Base-by-base conservation (phyloP, 2,797 vertebrate genomes). In the Falco peregrinus region DNA sequence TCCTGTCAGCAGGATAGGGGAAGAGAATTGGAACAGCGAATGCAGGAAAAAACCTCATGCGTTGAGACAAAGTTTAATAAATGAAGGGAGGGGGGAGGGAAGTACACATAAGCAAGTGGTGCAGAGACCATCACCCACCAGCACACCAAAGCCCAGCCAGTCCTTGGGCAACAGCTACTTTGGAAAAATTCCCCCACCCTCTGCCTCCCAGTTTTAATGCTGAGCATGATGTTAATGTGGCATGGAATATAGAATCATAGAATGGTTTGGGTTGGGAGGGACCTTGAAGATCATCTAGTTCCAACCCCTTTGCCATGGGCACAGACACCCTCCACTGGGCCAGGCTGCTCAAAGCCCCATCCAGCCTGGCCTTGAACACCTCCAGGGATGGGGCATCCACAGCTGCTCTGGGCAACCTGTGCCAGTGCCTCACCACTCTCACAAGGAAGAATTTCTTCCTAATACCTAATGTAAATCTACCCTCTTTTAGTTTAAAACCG, bases 161-260 rank as follows among this genome's bases (percentile, higher is more conserved):
- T 73, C 28, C 14, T 13, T 56, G 28, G 25, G 28, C 33, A 45
- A 8, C 1, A 5, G 22, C 47, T 73, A 1, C 37, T 69, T 83
- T 16, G 20, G n/a, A 61, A 85, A 39, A 73, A 41, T 12, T 39
- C 31, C 4, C 24, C 14, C 19, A 6, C 9, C 6, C 6, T 5
- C 19, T 0, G 1, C 4, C 11, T 79, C 24, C 18, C 21, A 5
- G 1, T 3, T 11, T 67, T 77, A 25, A 11, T 41, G 11, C 48
- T 86, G 19, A 80, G 19, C 8, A 2, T 86, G 33, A 18, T 76
- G 16, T 73, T 79, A 13, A 13, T 39, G 21, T 64, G 21, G 14
- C 47, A 12, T 35, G 37, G 35, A 71, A 21, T 57, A 33, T 80
- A 41, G 41, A 41, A 41, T 41, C 41, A 41, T 41, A 41, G 41